Percentiles rank a stretch among this genome's conserved stretches.
These are phyloP conservation scores for Papilio glaucus DNA, from an alignment of 1,140 invertebrate species.

Conservation along the genomic window DNA sequence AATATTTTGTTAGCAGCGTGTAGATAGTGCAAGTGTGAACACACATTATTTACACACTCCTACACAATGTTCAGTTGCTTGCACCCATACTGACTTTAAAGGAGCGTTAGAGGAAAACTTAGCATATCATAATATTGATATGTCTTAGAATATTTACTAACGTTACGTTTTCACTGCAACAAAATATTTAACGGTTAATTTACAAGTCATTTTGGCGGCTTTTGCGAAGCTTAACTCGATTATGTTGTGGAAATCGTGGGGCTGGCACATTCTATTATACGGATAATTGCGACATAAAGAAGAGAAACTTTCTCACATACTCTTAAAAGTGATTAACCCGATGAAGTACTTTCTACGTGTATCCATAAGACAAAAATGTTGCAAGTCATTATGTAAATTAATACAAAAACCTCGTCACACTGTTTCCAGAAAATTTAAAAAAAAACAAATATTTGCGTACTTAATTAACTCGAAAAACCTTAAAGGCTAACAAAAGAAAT, in stretches of 20 bases:
- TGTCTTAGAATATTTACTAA: not conserved
- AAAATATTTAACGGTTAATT: not conserved
- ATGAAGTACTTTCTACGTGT: constrained; percentile 35
- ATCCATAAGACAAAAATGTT: constrained; percentile 31
- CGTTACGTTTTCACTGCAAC: not conserved
- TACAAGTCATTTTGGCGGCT: not conserved
- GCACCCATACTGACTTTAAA: too few relatives aligned
- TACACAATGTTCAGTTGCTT: too few relatives aligned
- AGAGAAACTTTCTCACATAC: constrained; percentile 36
- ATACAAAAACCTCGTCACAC: constrained; percentile 9
- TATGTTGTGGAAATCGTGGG: constrained; percentile 3
- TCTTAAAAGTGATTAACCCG: constrained; percentile 31
- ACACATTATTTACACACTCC: too few relatives aligned
- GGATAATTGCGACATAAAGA: constrained; percentile 32
- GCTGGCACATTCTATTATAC: constrained; percentile 14
- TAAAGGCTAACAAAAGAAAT: constrained; percentile 37
- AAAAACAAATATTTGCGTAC: not conserved
- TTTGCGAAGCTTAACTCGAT: constrained; percentile 24
- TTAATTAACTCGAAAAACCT: constrained; percentile 7
- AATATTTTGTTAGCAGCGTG: too few relatives aligned
- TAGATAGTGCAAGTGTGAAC: too few relatives aligned
- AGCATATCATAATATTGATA: too few relatives aligned
- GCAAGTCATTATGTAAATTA: constrained; percentile 31
- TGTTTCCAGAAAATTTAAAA: not conserved
- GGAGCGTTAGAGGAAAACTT: too few relatives aligned